A percentile compares a stretch with the other conserved stretches of the same genome.
These are phyloP conservation scores for Megastigmus dorsalis DNA, from an alignment of 2,888 invertebrate species.

Conservation along the genomic window DNA sequence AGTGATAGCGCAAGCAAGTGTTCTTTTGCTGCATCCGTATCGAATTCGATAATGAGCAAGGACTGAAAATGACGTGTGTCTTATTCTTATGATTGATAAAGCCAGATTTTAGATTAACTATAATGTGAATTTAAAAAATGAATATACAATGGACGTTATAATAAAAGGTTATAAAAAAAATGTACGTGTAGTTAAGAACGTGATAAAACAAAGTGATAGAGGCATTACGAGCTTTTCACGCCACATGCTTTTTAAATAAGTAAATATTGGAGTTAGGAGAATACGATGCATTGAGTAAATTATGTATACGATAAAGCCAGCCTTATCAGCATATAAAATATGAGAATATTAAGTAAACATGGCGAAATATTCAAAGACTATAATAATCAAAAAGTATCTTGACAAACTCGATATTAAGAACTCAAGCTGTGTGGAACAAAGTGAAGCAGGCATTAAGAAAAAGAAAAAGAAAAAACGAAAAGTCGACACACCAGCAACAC, in stretches of 20 bases:
- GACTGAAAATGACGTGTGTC: too few relatives aligned
- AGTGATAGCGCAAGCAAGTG: too few relatives aligned
- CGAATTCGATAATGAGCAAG: too few relatives aligned
- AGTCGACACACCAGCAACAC: too few relatives aligned
- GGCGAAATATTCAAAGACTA: conserved; percentile 12
- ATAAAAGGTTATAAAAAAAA: too few relatives aligned
- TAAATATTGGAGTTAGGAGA: conserved; percentile 22
- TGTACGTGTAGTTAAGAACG: neutral
- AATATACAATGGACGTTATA: too few relatives aligned
- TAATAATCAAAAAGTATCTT: conserved; percentile 10
- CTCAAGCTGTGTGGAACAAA: neutral
- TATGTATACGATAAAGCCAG: conserved; percentile 19
- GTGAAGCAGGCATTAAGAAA: conserved; percentile 13
- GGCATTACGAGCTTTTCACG: neutral
- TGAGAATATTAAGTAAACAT: conserved; percentile 17
- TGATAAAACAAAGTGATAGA: neutral
- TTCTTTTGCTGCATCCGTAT: too few relatives aligned
- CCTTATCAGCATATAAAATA: conserved; percentile 31
- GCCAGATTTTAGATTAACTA: too few relatives aligned
- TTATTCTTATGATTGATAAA: too few relatives aligned
- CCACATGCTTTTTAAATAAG: conserved; percentile 13
- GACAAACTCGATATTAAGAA: neutral
- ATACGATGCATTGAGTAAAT: conserved; percentile 22
- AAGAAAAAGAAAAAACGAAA: neutral
- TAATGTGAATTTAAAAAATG: too few relatives aligned